Evolutionary conservation across 2,888 invertebrate genomes (phyloP), one percentile per base, ranked within the genome.

Genomic region (Melanostoma scalare): DNA sequence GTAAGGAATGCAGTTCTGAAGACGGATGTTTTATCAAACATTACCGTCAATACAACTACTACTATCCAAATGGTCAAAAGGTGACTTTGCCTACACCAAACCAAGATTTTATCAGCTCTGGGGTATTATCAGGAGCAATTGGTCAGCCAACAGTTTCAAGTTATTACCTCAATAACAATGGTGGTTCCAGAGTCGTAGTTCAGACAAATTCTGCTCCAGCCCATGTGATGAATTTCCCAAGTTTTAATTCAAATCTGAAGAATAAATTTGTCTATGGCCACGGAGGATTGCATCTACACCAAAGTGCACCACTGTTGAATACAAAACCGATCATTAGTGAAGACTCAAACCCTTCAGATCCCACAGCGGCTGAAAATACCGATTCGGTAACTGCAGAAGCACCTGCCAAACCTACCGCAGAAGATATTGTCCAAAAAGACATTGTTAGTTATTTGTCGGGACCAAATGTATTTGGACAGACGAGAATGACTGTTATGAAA

Each of bases 31-130:
- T 35, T 9, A 60, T 81, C 1, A 81, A 76, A 4, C 55, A 67
- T n/a, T 72, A 61, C 10, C 69, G 58, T 8, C 80, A 81, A n/a
- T 52, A 67, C 44, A 81, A 81, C 55, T 72, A 81, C 35, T 81
- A 67, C 67, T 76, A 72, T 40, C 76, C 80, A 30, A n/a, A 55
- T 53, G 56, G 56, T 4, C 52, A 33, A 4, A 30, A 10, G 4
- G 6, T 30, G 0, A 6, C 3, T 0, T 0, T 35, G 0, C 31
- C 72, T 4, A 3, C 8, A 8, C 20, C 31, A 4, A 33, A 30
- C 3, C 9, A 42, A 6, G 4, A 8, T 0, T 8, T 2, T 2
- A n/a, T 20, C 31, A 8, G 0, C 0, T 0, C 20, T 31, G 20
- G 35, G 3, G 48, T 56, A 4, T 6, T 46, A 4, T 30, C 10